Percentiles rank a stretch among this genome's conserved stretches.
phyloP scores from a whole-genome alignment of 2,113 vertebrate genomes.

The Tyto alba region DNA sequence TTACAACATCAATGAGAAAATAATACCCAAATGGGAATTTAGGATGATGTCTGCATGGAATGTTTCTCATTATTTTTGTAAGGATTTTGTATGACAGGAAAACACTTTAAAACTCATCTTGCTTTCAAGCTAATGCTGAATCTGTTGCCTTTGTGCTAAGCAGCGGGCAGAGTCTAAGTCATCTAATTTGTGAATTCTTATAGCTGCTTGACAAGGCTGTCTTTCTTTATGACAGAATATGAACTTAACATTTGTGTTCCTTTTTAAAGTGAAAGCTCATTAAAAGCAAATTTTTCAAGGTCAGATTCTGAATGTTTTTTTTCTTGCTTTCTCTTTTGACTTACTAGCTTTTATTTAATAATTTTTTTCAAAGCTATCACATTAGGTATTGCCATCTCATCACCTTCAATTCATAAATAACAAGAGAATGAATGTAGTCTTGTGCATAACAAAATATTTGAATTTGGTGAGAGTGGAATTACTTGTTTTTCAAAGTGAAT shows the following conservation, averaged over 20 bases:
- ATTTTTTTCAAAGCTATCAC: background rate
- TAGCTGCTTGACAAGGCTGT: background rate
- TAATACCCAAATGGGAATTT: slow-evolving; percentile 25
- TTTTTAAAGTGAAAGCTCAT: slow-evolving; percentile 9
- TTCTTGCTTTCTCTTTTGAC: background rate
- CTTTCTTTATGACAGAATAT: background rate
- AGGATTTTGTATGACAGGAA: slow-evolving; percentile 2
- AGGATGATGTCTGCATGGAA: background rate
- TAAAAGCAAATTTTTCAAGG: background rate
- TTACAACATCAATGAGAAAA: slow-evolving; percentile 55
- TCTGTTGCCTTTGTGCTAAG: background rate
- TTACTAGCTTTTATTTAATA: background rate
- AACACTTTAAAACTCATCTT: slow-evolving; percentile 10
- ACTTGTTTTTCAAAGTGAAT: background rate
- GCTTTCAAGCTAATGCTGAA: background rate
- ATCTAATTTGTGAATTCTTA: background rate
- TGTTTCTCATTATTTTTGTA: slow-evolving; percentile 30
- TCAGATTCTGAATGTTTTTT: background rate
- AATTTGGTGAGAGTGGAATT: background rate
- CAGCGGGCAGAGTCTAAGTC: background rate
- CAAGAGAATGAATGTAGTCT: background rate
- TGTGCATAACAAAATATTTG: background rate
- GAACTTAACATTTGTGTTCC: background rate
- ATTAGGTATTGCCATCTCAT: background rate
- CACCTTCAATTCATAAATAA: background rate